Base-by-base conservation (phyloP, 2,113 vertebrate genomes). In the Coturnix japonica region DNA sequence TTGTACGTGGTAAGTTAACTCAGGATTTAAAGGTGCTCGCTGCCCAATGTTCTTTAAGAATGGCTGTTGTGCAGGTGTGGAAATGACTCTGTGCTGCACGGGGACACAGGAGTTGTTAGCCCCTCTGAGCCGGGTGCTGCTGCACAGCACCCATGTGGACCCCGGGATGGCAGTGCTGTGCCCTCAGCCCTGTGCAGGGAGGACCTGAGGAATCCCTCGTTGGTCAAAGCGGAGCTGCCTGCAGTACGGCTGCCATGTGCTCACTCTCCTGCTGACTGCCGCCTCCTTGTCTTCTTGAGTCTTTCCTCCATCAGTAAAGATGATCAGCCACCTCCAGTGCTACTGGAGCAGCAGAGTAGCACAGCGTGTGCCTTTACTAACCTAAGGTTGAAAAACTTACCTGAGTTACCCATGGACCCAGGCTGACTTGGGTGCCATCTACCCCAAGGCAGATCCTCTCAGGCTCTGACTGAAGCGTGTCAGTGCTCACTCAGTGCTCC, bases 1-100 rank as follows among this genome's bases (percentile, higher is more conserved):
- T 98, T 97, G 85, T 95, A 93, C 91, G 59, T 77, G 91, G 89
- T 83, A 73, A 95, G 69, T 96, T 89, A 93, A 93, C 26, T 91
- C 73, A 9, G 30, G 44, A 39, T 95, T 97, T 75, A 88, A 33
- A 49, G 41, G 91, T 93, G 92, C 91, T 95, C 66, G 6, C 78
- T 93, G 88, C 83, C 95, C 66, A 83, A 2, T 77, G 26, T 59
- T 82, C 85, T 94, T 95, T 69, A 72, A 92, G 79, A 47, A 64
- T 20, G 74, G 87, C 81, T 87, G 61, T 67, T 85, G 2, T 64
- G 92, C 73, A 15, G 85, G 51, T 91, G 78, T 33, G 14, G 30
- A 16, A 79, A 53, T 77, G 79, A 71, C 87, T 95, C n/a, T 39
- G 9, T 67, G 78, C 59, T 44, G 65, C 26, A 53, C 54, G 70